A percentile compares a stretch with the other conserved stretches of the same genome.
phyloP scores from a whole-genome alignment of 2,888 invertebrate genomes.

The Glyphotaelius pellucidus region DNA sequence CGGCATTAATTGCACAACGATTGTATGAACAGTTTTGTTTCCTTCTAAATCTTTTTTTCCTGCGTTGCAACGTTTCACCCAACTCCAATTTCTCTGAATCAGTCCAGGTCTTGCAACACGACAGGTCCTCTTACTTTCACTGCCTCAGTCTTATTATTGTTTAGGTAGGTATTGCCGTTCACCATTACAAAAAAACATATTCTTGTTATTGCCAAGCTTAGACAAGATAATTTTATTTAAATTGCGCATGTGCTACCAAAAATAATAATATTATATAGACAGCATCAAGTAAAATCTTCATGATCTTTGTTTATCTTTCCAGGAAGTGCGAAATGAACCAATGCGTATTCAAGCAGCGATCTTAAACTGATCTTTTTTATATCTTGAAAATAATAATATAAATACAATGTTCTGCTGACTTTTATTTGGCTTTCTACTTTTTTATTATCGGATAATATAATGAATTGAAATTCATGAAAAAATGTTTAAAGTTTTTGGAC shows the following conservation, averaged over 20 bases:
- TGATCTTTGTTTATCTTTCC: constrained; percentile 7
- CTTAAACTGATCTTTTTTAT: constrained; percentile 16
- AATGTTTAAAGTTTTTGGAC: not conserved
- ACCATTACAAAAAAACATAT: not conserved
- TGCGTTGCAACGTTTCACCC: no score
- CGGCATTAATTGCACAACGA: no score
- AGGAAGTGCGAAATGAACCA: constrained; percentile 19
- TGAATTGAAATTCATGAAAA: not conserved
- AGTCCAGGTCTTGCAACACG: no score
- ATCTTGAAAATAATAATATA: not conserved
- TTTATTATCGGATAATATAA: not conserved
- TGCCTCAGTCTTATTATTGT: not conserved
- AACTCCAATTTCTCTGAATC: no score
- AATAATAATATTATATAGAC: not conserved
- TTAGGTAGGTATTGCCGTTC: not conserved
- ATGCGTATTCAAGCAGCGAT: constrained; percentile 12
- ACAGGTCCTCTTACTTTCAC: not conserved
- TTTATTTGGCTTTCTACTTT: not conserved
- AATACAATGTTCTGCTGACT: not conserved
- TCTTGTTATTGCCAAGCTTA: not conserved
- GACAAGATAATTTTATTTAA: not conserved
- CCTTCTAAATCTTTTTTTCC: no score
- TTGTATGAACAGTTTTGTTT: no score
- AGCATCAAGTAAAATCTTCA: not conserved
- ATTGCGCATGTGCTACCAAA: not conserved